These are phyloP conservation scores for Hedya salicella DNA, from an alignment of 2,888 invertebrate species.

Conservation along the genomic window DNA sequence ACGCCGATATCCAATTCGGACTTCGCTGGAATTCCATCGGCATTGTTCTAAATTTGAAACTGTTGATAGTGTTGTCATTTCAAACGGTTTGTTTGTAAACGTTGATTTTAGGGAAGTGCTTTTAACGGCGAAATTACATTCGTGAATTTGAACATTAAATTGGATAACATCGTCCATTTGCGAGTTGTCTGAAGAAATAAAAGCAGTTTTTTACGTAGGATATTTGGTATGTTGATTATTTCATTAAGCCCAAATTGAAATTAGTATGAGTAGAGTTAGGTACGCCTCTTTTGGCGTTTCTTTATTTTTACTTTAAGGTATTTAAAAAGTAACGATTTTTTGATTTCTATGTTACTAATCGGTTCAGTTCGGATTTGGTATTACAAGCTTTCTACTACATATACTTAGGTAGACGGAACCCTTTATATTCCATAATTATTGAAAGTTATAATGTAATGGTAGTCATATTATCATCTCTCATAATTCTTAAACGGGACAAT, in stretches of 20 bases:
- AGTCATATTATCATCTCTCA: too few species aligned
- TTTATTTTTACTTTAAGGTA: too few species aligned
- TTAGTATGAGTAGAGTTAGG: not conserved
- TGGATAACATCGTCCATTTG: not conserved
- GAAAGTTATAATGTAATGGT: too few species aligned
- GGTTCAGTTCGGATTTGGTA: too few species aligned
- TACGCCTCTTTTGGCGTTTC: too few species aligned
- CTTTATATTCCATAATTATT: too few species aligned
- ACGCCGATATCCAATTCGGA: constrained; percentile 42
- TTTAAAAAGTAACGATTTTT: too few species aligned
- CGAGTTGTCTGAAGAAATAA: not conserved
- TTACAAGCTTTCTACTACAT: too few species aligned
- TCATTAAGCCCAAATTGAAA: not conserved
- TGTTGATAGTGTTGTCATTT: constrained; percentile 38
- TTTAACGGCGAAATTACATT: not conserved
- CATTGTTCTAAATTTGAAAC: constrained; percentile 41
- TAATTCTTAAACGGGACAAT: too few species aligned
- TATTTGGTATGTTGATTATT: not conserved
- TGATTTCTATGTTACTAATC: too few species aligned
- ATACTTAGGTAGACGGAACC: too few species aligned
- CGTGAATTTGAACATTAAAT: not conserved
- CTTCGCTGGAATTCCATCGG: constrained; percentile 38
- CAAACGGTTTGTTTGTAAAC: constrained; percentile 5
- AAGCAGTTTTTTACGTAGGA: not conserved
- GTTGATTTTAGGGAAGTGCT: constrained; percentile 14